Evolutionary conservation across 2,113 vertebrate genomes (phyloP), one percentile per base, ranked within the genome.

Genomic region (Rhipidura dahli): DNA sequence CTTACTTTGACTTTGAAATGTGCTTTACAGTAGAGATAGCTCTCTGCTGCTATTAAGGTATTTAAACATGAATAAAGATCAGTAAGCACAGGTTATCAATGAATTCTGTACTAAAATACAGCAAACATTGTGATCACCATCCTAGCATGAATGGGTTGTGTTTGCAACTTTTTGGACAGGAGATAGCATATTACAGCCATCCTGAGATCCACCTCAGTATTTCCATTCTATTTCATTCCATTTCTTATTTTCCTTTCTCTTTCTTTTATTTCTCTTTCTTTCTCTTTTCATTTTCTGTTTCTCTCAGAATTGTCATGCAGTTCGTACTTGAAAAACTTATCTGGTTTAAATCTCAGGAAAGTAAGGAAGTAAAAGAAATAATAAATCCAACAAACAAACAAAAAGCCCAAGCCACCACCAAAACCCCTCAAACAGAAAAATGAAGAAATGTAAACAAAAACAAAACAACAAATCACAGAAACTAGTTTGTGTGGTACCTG

Each of bases 1-100:
- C 21, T 92, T 77, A 89, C 49, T 92, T 71, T 92, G 71, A 73
- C 66, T 87, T 93, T 68, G 51, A 83, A 87, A 66, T 84, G 63
- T 24, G 40, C 53, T 90, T 94, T 89, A 56, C 51, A 51, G 45
- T 49, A 42, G 24, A 61, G 53, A 49, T 79, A n/a, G 13, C 23
- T 71, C n/a, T 54, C 47, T 78, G 15, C 53, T 95, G 28, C 28
- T 64, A 47, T n/a, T 85, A 53, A 9, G 13, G 14, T 23, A 61
- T 60, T 87, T 85, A 85, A 89, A 80, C 4, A 28, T 56, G 45
- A 54, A 39, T 60, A 54, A 76, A 87, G 26, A 80, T 53, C 10
- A 15, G n/a, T 82, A 86, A 94, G 39, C 53, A 75, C 42, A 91
- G 86, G 39, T 77, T 89, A n/a, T 26, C 26, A 59, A 26, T 59